phyloP scores from a whole-genome alignment of 2,888 invertebrate species.

The Dioctria linearis region DNA sequence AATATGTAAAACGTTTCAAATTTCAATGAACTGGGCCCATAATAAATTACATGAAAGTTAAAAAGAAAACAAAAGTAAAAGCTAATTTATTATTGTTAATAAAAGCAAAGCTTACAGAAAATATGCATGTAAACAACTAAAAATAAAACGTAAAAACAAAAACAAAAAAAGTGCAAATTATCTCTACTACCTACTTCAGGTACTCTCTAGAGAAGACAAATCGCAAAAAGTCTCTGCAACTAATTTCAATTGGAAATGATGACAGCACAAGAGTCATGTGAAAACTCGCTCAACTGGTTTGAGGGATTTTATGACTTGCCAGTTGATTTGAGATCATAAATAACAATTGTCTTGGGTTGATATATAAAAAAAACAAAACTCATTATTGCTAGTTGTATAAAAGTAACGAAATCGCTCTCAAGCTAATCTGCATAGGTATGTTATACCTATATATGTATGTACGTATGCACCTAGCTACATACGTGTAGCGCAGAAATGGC shows the following conservation, averaged over 20 bases:
- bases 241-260: background rate
- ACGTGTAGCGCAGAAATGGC: background rate
- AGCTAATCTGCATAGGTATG: background rate
- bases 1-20: no score
- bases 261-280: background rate
- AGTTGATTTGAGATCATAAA: conserved; percentile 44
- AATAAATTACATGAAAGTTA: no score
- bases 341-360: background rate
- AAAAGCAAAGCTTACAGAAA: no score
- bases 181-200: background rate
- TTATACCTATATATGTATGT: no score
- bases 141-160: no score
- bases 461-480: no score
- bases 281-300: conserved; percentile 2
- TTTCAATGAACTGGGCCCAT: no score
- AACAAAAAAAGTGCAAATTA: background rate
- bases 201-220: background rate
- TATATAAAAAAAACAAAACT: background rate
- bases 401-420: background rate
- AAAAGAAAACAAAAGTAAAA: no score
- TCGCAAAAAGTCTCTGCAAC: background rate
- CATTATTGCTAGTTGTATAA: no score
- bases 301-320: conserved; percentile 32
- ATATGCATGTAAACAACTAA: no score
- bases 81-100: no score